Conservation (phyloP, 2,113 vertebrate genomes). For the Esox niger region DNA sequence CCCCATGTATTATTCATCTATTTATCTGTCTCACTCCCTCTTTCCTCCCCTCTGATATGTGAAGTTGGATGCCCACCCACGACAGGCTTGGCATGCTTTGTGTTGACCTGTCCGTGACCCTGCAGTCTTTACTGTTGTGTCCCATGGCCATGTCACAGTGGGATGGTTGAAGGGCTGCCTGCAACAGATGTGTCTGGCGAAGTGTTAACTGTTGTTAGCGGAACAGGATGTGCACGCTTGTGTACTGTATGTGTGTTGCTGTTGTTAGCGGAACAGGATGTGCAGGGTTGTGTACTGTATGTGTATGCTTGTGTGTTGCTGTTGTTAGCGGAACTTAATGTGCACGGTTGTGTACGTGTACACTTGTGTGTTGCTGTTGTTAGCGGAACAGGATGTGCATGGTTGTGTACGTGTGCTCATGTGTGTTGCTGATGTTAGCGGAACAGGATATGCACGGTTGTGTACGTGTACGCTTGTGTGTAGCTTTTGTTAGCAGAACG, state of each 20-base stretch:
- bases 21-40: background rate
- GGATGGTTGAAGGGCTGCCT: constrained; percentile 44
- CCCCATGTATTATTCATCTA: constrained; percentile 18
- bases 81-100: constrained; percentile 47
- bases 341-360: background rate
- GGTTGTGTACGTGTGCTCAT: too few species aligned
- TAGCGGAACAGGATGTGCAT: too few species aligned
- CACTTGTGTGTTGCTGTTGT: background rate
- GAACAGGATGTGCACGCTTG: constrained; percentile 1
- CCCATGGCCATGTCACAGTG: constrained; percentile 47
- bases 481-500: too few species aligned
- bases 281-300: too few species aligned
- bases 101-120: constrained; percentile 68
- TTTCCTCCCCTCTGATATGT: constrained; percentile 29
- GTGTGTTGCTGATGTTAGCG: constrained; percentile 35
- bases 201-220: constrained; percentile 43
- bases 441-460: background rate
- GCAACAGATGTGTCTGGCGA: constrained; percentile 42
- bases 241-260: background rate
- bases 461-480: background rate
- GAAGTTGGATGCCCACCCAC: constrained; percentile 45
- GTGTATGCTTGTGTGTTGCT: too few species aligned
- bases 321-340: constrained; percentile 28
- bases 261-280: too few species aligned
- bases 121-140: constrained; percentile 46